Conservation (phyloP, 1,140 invertebrate genomes). For the Euschistus heros region DNA sequence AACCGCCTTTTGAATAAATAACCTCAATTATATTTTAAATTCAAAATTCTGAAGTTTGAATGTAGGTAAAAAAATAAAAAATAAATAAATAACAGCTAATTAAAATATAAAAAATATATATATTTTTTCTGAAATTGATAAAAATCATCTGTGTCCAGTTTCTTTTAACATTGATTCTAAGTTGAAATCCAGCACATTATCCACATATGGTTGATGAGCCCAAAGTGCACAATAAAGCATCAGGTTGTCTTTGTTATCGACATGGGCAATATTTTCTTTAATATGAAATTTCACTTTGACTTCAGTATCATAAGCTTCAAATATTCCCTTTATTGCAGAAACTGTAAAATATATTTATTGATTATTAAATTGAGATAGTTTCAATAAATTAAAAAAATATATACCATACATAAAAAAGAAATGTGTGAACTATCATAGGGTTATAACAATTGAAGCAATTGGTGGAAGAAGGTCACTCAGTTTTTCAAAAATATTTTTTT, state of each 20-base stretch:
- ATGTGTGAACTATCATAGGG: too few species aligned
- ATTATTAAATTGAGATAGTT: not conserved
- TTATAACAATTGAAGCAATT: too few species aligned
- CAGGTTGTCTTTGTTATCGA: conserved; percentile 1
- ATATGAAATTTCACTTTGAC: conserved; percentile 15
- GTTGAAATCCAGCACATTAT: conserved; percentile 1
- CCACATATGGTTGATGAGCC: conserved; percentile 22
- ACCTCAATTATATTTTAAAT: too few species aligned
- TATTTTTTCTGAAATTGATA: too few species aligned
- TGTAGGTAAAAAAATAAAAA: too few species aligned
- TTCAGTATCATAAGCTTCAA: conserved; percentile 15
- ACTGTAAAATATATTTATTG: conserved; percentile 17
- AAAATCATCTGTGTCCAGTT: conserved; percentile 21
- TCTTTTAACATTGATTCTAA: conserved; percentile 24
- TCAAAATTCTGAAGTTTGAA: too few species aligned
- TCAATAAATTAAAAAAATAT: not conserved
- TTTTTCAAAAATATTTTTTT: too few species aligned
- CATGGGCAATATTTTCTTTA: conserved; percentile 24
- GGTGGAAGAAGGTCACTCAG: too few species aligned
- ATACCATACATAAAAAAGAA: not conserved
- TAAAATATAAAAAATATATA: too few species aligned
- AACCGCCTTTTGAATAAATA: too few species aligned
- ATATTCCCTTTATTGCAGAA: not conserved
- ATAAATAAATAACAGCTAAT: too few species aligned
- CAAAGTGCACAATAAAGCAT: conserved; percentile 18